Percentiles rank a stretch among this genome's conserved stretches.
Conservation (phyloP, 2,888 invertebrate genomes). For the Leistus spinibarbis region DNA sequence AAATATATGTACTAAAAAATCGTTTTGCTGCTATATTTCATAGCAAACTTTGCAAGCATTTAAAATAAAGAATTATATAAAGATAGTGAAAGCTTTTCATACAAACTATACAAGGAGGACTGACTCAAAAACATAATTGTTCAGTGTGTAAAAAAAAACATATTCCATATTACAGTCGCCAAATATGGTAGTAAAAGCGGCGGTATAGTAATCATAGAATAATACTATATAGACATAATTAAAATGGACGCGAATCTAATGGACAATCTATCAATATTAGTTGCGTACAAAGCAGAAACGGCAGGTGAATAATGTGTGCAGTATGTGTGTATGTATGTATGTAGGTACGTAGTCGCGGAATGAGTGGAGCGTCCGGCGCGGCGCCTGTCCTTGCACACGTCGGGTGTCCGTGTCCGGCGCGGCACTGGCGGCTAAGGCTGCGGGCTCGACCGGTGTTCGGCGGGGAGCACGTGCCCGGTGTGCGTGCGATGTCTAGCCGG, state of each 20-base stretch:
- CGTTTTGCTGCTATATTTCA: no score
- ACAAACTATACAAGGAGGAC: no score
- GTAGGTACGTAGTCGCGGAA: neutral
- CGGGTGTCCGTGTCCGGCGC: neutral
- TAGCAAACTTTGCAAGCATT: no score
- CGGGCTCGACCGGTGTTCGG: neutral
- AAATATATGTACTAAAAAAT: no score
- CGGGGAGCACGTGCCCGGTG: neutral
- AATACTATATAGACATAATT: no score
- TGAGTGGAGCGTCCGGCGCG: neutral
- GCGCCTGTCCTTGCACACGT: neutral
- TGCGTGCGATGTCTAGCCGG: neutral
- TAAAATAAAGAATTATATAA: neutral
- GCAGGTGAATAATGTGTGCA: neutral
- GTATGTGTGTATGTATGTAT: neutral
- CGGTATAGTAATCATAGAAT: no score
- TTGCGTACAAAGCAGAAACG: neutral
- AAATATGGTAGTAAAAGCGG: no score
- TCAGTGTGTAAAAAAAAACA: no score
- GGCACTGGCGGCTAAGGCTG: neutral
- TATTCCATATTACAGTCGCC: no score
- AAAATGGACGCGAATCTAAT: neutral
- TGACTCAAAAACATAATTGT: no score
- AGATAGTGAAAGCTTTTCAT: neutral
- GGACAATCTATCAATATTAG: no score